Base-by-base conservation (phyloP, 2,797 vertebrate genomes). In the Gymnoscopelus braueri region DNA sequence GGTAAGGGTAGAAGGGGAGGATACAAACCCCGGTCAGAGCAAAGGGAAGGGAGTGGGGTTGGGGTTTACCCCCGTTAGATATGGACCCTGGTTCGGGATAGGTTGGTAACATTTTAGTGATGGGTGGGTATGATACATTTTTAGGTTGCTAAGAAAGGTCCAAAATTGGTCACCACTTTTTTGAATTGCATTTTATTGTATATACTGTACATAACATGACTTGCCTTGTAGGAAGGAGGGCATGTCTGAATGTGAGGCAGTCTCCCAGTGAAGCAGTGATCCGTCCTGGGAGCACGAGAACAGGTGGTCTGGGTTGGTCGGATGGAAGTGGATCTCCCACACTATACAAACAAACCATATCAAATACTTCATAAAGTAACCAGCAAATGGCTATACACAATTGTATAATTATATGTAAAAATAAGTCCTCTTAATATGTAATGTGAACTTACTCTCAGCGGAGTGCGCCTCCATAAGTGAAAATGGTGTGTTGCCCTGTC, bases 241-340 rank as follows among this genome's bases (percentile, higher is more conserved):
- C 60, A 94, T 94, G 54, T 98, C 97, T 71, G 95, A 92, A 0
- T 92, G 91, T 70, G 92, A 84, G 5, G 95, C 95, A 7, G 94
- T 94, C 87, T 98, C 96, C 98, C 98, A 99, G 44, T 99, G 98
- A 88, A 97, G 95, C 69, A 99, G 90, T 14, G 98, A 97, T 11
- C 98, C 98, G 32, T 99, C 98, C 86, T 99, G 97, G 53, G 98
- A 99, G 82, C 98, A 99, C 0, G 98, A 97, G 86, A 99, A 99
- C 70, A 98, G 89, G 79, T 99, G 97, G 78, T 98, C 97, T 1
- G 98, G 98, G 72, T 97, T 96, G 59, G 96, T 96, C 0, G 97
- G 96, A 81, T 99, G 97, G 84, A 99, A 99, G 82, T 95, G 97
- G 67, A 98, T 95, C 84, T 99, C 98, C 98, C 98, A 99, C 95